Evolutionary conservation across 2,113 vertebrate species (phyloP).

Genomic region (Sitta europaea): DNA sequence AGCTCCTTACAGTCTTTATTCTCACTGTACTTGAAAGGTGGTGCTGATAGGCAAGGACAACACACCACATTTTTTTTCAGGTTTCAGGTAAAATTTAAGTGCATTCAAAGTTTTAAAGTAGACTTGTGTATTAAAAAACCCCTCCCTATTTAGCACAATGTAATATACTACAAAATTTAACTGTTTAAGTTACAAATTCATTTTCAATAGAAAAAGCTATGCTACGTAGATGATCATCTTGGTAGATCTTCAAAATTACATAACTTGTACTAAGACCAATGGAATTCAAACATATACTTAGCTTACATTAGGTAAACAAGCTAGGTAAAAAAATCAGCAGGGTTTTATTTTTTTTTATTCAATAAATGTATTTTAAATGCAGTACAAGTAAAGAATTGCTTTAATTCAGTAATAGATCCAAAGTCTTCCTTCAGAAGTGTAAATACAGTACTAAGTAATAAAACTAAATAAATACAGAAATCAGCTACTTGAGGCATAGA

Average conservation of each 20-base stretch:
- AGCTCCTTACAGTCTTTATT: not conserved
- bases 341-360: not conserved
- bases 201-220: not conserved
- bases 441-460: not conserved
- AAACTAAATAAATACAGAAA: not conserved
- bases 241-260: not conserved
- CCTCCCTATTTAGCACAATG: not conserved
- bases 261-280: not conserved
- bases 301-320: not conserved
- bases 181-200: not conserved
- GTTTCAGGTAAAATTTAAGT: not conserved
- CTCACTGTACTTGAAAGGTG: not conserved
- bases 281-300: not conserved
- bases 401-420: not conserved
- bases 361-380: not conserved
- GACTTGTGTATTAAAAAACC: not conserved
- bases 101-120: not conserved
- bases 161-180: not conserved
- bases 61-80: not conserved
- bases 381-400: not conserved
- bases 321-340: not conserved
- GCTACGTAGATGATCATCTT: not conserved
- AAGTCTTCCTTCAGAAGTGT: not conserved
- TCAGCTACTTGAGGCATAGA: not conserved
- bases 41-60: not conserved